These are phyloP conservation scores for Trogon melanurus DNA, from an alignment of 2,113 vertebrate species.

Conservation along the genomic window DNA sequence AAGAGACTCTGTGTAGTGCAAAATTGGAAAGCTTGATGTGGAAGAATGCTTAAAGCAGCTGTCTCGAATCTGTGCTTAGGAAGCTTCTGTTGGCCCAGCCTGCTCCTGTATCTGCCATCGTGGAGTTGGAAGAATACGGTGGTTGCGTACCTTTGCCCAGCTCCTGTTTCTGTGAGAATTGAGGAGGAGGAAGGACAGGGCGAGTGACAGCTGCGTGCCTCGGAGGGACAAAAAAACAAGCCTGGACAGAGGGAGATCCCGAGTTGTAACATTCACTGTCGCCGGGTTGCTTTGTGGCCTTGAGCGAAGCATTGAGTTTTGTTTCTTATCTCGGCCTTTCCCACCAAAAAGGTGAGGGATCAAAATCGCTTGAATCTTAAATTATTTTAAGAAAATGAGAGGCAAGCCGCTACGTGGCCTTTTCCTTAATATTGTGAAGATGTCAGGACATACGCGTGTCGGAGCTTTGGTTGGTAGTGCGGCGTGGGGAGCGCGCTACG, in stretches of 20 bases:
- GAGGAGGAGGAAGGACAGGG: not conserved
- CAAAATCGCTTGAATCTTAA: not conserved
- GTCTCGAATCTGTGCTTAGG: not conserved
- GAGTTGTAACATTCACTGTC: not conserved
- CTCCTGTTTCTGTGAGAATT: accelerated
- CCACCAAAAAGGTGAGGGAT: not conserved
- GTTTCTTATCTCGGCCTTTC: not conserved
- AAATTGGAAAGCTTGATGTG: not conserved
- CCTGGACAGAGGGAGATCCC: not conserved
- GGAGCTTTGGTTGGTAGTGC: not conserved
- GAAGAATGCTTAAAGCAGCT: not conserved
- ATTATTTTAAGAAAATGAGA: not conserved
- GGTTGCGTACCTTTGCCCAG: not conserved
- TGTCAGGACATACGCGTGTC: accelerated
- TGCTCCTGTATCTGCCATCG: not conserved
- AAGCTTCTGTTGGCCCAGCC: not conserved
- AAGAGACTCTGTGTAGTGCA: not conserved
- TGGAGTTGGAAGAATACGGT: not conserved
- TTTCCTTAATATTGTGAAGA: not conserved
- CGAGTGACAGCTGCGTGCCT: not conserved
- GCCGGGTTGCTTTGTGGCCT: not conserved
- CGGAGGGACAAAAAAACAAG: not conserved
- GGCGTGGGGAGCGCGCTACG: not conserved
- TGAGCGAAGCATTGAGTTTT: not conserved
- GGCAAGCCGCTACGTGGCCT: not conserved